phyloP scores from a whole-genome alignment of 2,888 invertebrate genomes.

The Dicyrtomina minuta region DNA sequence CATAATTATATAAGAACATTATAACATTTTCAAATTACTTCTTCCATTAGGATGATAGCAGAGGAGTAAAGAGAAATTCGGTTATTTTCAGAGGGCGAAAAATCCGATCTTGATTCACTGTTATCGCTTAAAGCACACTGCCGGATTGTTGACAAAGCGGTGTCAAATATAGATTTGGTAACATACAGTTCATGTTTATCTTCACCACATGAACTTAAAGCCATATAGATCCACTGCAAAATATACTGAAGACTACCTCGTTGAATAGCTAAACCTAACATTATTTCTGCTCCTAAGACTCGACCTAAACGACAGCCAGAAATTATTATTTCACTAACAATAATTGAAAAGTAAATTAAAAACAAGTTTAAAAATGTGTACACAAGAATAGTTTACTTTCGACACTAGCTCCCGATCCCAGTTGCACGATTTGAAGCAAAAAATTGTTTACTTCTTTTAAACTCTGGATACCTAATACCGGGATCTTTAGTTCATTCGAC shows the following conservation, averaged over 20 bases:
- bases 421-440: constrained; percentile 61
- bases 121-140: constrained; percentile 36
- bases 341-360: background rate
- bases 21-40: constrained; percentile 44
- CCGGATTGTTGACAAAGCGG: constrained; percentile 44
- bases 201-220: constrained; percentile 57
- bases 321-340: too few species aligned
- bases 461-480: constrained; percentile 60
- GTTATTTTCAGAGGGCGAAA: constrained; percentile 55
- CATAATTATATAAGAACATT: too few species aligned
- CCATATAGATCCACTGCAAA: constrained; percentile 67
- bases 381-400: constrained; percentile 55
- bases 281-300: constrained; percentile 60
- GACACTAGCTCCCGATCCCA: constrained; percentile 60
- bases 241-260: constrained; percentile 64
- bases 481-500: constrained; percentile 64
- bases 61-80: constrained; percentile 60
- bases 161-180: constrained; percentile 38
- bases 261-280: constrained; percentile 63
- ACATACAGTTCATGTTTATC: constrained; percentile 40
- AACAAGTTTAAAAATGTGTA: background rate
- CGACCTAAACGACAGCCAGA: too few species aligned
- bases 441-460: constrained; percentile 63
- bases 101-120: constrained; percentile 37
- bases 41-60: constrained; percentile 62